Evolutionary conservation across 2,888 invertebrate species (phyloP).

Genomic region (Temnothorax ravouxi): DNA sequence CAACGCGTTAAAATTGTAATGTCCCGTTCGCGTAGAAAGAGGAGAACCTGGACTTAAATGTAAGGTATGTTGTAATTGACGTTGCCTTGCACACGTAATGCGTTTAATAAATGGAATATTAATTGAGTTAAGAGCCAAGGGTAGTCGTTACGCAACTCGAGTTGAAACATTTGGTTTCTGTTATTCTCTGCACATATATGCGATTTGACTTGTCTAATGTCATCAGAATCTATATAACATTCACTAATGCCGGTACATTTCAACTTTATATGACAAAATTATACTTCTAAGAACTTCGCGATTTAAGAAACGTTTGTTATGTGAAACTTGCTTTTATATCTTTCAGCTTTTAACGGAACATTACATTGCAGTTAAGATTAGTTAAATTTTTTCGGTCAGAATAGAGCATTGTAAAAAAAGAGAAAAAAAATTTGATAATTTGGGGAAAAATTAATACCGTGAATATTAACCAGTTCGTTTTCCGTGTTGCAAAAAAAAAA

Average conservation of each 20-base stretch:
- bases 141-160: not conserved
- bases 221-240: conserved; percentile 2
- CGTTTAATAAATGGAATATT: not conserved
- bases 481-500: conserved; percentile 64
- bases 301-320: not conserved
- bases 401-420: conserved; percentile 53
- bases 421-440: conserved; percentile 46
- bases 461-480: conserved; percentile 60
- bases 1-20: conserved; percentile 46
- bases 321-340: not conserved
- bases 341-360: conserved; percentile 47
- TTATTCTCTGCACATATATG: not conserved
- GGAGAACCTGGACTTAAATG: not conserved
- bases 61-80: not conserved
- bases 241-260: not conserved
- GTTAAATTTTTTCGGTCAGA: conserved; percentile 34
- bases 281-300: not conserved
- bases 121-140: not conserved
- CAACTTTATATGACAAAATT: not conserved
- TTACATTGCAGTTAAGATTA: conserved; percentile 35
- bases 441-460: conserved; percentile 52
- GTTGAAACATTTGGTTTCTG: not conserved
- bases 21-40: conserved; percentile 22
- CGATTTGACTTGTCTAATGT: not conserved
- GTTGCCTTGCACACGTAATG: not conserved